Evolutionary conservation across 2,888 invertebrate species (phyloP).

Genomic region (Nymphalis polychloros): DNA sequence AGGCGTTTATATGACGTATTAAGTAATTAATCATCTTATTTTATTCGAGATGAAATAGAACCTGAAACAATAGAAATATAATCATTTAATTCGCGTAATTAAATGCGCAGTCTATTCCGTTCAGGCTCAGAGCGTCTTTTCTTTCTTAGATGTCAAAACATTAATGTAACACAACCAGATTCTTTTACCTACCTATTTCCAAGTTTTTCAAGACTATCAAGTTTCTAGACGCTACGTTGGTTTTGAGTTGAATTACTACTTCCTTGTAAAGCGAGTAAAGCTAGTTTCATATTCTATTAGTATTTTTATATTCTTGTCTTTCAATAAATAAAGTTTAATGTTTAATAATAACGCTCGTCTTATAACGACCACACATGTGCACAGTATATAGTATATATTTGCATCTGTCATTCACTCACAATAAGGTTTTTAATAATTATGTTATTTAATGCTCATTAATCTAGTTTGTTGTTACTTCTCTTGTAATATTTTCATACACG

Average conservation of each 20-base stretch:
- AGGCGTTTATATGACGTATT: constrained; percentile 22
- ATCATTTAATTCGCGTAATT: constrained; percentile 4
- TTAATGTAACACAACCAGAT: constrained; percentile 22
- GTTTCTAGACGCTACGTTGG: constrained; percentile 28
- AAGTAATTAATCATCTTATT: constrained; percentile 24
- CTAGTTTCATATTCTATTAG: constrained; percentile 5
- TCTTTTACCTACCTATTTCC: constrained; percentile 11
- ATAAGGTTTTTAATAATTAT: too few relatives aligned
- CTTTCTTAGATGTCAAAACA: constrained; percentile 14
- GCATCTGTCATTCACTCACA: too few relatives aligned
- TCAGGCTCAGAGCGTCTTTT: constrained; percentile 11
- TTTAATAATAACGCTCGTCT: background rate
- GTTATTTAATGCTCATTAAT: too few relatives aligned
- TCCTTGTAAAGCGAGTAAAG: constrained; percentile 18
- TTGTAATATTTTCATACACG: background rate
- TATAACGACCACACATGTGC: too few relatives aligned
- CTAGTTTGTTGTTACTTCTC: background rate
- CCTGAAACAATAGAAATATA: constrained; percentile 11
- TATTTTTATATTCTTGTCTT: background rate
- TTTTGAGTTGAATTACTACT: constrained; percentile 26
- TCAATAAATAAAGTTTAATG: background rate
- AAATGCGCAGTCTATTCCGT: constrained; percentile 20
- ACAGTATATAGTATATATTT: too few relatives aligned
- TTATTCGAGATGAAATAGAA: constrained; percentile 16
- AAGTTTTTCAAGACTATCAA: constrained; percentile 32